A percentile compares a stretch with the other conserved stretches of the same genome.
phyloP scores from a whole-genome alignment of 2,888 invertebrate species.

The Microctonus hyperodae region DNA sequence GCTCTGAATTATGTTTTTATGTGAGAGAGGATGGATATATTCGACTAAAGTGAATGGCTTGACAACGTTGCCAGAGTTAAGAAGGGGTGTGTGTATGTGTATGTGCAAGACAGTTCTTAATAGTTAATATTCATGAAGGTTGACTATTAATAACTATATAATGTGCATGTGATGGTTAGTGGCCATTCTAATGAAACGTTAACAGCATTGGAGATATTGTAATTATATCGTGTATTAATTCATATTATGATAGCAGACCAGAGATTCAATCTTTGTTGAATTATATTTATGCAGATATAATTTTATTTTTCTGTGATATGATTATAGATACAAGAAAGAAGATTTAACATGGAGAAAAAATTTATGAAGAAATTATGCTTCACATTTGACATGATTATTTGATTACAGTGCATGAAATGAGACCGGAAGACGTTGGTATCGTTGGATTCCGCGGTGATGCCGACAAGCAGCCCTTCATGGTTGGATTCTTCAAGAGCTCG shows the following conservation, averaged over 20 bases:
- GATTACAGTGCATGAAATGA: constrained; percentile 76
- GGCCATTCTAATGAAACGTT: constrained; percentile 50
- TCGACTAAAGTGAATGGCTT: constrained; percentile 45
- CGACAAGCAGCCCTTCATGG: constrained; percentile 91
- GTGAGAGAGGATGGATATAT: constrained; percentile 32
- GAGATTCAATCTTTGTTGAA: too few species aligned
- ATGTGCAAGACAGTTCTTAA: constrained; percentile 51
- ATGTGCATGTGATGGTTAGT: constrained; percentile 42
- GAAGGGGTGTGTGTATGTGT: constrained; percentile 34
- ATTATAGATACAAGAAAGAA: too few species aligned
- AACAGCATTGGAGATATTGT: constrained; percentile 24
- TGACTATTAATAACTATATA: constrained; percentile 56
- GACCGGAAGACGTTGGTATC: constrained; percentile 85
- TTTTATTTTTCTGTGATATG: too few species aligned
- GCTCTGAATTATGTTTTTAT: neutral
- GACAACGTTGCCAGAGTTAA: constrained; percentile 29
- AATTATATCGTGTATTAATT: constrained; percentile 4
- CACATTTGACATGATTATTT: constrained; percentile 36
- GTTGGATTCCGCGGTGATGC: constrained; percentile 79
- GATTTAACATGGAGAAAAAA: too few species aligned
- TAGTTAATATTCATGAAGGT: constrained; percentile 60
- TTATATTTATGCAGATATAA: too few species aligned
- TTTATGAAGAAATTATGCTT: constrained; percentile 15
- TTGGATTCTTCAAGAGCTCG: constrained; percentile 82
- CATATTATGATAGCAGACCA: too few species aligned